A percentile compares a stretch with the other conserved stretches of the same genome.
Conservation (phyloP, 2,797 vertebrate genomes). For the Oophaga sylvatica region DNA sequence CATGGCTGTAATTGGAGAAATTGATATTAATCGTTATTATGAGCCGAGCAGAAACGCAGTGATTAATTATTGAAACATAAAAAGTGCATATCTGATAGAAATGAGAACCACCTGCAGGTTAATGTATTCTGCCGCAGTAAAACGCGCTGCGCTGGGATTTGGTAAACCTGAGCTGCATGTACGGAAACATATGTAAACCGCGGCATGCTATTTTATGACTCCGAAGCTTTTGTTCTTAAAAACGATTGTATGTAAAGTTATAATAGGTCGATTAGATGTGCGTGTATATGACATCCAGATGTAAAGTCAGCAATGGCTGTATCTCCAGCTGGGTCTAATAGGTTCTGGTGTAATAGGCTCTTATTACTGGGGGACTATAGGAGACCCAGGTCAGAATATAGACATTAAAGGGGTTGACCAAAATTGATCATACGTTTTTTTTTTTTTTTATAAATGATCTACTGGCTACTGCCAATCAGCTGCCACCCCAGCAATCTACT, state of each 20-base stretch:
- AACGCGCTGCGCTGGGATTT: slow-evolving; percentile 17
- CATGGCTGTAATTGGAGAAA: slow-evolving; percentile 47
- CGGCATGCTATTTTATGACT: not conserved
- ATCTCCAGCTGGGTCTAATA: too few species aligned
- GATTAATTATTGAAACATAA: slow-evolving; percentile 47
- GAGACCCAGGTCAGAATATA: too few species aligned
- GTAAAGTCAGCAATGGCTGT: not conserved
- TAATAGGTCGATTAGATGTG: not conserved
- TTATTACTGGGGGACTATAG: too few species aligned
- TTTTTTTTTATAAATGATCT: too few species aligned
- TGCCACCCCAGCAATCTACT: too few species aligned
- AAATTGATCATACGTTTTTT: too few species aligned
- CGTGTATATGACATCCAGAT: not conserved
- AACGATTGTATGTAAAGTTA: not conserved
- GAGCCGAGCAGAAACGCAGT: slow-evolving; percentile 3
- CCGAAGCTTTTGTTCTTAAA: not conserved
- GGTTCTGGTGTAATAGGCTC: too few species aligned
- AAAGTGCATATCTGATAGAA: slow-evolving; percentile 37
- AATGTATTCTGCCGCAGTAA: slow-evolving; percentile 7
- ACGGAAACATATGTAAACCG: slow-evolving; percentile 3
- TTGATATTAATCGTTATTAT: slow-evolving; percentile 48
- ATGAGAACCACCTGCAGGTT: slow-evolving; percentile 34
- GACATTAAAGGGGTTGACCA: too few species aligned
- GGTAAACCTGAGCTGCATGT: not conserved
- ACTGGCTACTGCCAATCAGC: too few species aligned